A percentile compares a stretch with the other conserved stretches of the same genome.
Conservation (phyloP, 2,113 vertebrate species). For the Perca fluviatilis region DNA sequence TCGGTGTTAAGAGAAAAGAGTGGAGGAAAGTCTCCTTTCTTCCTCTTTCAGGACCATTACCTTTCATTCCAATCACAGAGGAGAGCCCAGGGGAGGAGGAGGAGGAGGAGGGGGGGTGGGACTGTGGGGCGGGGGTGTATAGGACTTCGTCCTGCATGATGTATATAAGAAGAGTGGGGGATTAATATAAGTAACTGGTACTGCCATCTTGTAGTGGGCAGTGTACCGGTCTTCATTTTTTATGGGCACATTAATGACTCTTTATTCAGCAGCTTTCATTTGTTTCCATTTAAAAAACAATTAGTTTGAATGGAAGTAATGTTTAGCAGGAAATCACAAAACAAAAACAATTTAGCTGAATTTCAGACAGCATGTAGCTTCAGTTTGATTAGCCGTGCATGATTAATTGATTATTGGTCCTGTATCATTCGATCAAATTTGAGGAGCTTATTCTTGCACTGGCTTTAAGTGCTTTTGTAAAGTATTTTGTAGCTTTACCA, state of each 20-base stretch:
- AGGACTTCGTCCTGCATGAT: conserved; percentile 62
- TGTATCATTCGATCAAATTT: conserved; percentile 19
- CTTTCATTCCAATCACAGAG: conserved; percentile 87
- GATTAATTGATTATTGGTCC: conserved; percentile 22
- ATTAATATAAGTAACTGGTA: conserved; percentile 36
- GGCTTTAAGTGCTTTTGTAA: conserved; percentile 10
- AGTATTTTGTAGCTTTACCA: neutral
- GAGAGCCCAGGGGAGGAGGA: conserved; percentile 77
- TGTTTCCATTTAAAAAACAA: conserved; percentile 38
- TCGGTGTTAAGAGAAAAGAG: conserved; percentile 85
- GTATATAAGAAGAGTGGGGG: conserved; percentile 50
- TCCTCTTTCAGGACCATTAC: conserved; percentile 88
- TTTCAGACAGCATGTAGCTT: neutral
- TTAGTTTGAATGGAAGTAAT: conserved; percentile 18
- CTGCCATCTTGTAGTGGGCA: conserved; percentile 39
- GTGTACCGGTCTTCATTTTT: conserved; percentile 17
- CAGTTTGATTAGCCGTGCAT: conserved; percentile 27
- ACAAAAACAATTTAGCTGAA: conserved; percentile 30
- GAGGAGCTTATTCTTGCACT: neutral
- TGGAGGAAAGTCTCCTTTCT: conserved; percentile 84
- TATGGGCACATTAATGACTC: conserved; percentile 41
- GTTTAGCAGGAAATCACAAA: conserved; percentile 13
- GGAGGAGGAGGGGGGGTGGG: conserved; percentile 19
- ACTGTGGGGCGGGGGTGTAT: conserved; percentile 60
- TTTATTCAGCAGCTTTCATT: conserved; percentile 43